Evolutionary conservation across 2,888 invertebrate genomes (phyloP).

Genomic region (Lasius platythorax): DNA sequence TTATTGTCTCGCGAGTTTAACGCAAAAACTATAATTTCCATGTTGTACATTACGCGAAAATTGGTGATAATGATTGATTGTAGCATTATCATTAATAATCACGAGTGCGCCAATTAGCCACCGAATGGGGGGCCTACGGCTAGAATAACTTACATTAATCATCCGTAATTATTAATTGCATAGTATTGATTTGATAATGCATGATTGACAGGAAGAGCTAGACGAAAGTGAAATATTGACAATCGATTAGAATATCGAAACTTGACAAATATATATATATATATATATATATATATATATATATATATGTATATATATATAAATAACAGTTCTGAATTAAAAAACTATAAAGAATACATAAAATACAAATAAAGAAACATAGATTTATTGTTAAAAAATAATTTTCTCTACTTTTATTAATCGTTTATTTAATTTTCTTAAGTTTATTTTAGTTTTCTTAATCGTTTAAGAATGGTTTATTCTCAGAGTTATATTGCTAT

Average conservation of each 20-base stretch:
- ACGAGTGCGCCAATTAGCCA: conserved; percentile 48
- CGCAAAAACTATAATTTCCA: conserved; percentile 37
- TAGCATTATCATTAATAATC: conserved; percentile 52
- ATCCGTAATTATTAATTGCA: conserved; percentile 62
- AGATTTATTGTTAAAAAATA: not conserved
- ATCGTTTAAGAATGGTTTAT: not conserved
- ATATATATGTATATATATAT: too few species aligned
- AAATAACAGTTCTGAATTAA: not conserved
- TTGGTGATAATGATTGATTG: conserved; percentile 52
- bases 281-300: too few species aligned
- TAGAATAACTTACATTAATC: conserved; percentile 53
- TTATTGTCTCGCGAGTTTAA: conserved; percentile 21
- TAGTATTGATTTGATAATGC: conserved; percentile 61
- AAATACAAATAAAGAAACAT: not conserved
- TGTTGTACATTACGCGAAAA: conserved; percentile 32
- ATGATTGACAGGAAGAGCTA: conserved; percentile 34
- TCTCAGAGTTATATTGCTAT: not conserved
- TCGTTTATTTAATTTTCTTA: not conserved
- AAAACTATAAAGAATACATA: not conserved
- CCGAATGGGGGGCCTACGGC: conserved; percentile 22
- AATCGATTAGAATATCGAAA: not conserved
- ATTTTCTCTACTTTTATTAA: not conserved
- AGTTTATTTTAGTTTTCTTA: not conserved
- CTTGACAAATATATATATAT: not conserved
- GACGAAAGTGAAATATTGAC: conserved; percentile 47